Evolutionary conservation across 2,797 vertebrate species (phyloP).

Genomic region (Bucorvus abyssinicus): DNA sequence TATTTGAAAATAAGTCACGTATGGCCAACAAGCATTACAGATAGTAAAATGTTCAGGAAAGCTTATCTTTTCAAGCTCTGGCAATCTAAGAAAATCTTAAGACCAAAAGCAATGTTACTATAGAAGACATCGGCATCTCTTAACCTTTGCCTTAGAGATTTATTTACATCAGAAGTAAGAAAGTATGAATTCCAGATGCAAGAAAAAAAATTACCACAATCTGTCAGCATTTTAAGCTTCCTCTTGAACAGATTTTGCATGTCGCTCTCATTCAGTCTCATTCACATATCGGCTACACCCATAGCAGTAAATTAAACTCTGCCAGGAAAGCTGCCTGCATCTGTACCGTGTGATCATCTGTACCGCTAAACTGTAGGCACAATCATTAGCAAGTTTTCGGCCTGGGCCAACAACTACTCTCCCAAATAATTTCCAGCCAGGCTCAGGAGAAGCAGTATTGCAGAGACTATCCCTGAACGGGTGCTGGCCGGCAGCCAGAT

Average conservation of each 20-base stretch:
- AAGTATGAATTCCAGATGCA: conserved; percentile 40
- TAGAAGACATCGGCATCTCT: background rate
- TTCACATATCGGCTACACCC: background rate
- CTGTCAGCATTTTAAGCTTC: conserved; percentile 38
- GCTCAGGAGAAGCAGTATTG: background rate
- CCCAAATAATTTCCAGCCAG: background rate
- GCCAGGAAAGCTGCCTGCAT: background rate
- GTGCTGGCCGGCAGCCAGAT: background rate
- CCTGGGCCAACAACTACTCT: background rate
- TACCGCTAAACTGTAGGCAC: accelerated
- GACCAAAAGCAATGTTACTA: background rate
- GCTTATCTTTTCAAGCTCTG: background rate
- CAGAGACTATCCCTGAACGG: background rate
- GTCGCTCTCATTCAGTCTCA: background rate
- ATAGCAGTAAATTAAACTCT: background rate
- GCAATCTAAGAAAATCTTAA: background rate
- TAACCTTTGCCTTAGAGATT: conserved; percentile 15
- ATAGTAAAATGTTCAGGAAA: conserved; percentile 2
- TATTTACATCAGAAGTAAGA: conserved; percentile 37
- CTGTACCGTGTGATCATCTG: accelerated
- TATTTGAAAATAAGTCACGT: background rate
- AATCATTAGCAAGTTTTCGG: background rate
- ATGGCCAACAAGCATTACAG: background rate
- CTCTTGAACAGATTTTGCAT: conserved; percentile 27
- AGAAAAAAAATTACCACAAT: conserved; percentile 18